Evolutionary conservation across 2,888 invertebrate species (phyloP).

Genomic region (Nipponacmea schrenckii): DNA sequence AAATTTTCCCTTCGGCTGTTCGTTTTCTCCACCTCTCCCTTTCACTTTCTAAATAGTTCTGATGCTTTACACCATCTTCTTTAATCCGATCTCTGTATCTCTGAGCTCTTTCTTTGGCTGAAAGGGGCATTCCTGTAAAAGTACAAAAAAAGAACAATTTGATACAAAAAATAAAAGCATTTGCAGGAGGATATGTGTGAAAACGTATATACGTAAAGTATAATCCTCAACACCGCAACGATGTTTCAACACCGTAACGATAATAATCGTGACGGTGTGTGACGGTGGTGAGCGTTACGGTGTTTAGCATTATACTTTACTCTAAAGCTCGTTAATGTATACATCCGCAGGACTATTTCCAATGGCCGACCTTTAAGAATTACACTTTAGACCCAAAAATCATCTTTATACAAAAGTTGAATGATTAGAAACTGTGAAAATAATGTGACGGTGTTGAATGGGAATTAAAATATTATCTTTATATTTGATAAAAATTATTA

Average conservation of each 20-base stretch:
- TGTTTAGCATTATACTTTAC: background rate
- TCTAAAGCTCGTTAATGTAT: background rate
- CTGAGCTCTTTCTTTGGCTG: background rate
- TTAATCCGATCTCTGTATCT: background rate
- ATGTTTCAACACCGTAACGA: background rate
- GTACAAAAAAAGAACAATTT: too few relatives aligned
- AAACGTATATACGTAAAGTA: background rate
- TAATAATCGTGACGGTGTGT: background rate
- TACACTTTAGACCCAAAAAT: background rate
- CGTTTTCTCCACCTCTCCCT: background rate
- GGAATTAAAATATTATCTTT: background rate
- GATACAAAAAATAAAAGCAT: too few relatives aligned
- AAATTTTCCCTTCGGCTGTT: background rate
- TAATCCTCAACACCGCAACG: background rate
- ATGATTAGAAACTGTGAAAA: background rate
- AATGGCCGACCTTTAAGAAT: background rate
- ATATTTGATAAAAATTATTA: too few relatives aligned
- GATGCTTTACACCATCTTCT: background rate
- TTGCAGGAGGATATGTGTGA: background rate
- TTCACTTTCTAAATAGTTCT: background rate
- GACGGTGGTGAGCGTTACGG: background rate
- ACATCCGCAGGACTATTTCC: too few relatives aligned
- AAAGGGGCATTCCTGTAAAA: background rate
- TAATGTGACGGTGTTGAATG: background rate
- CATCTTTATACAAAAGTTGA: background rate